Base-by-base conservation (phyloP, 2,113 vertebrate species). In the Syngnathus floridae region DNA sequence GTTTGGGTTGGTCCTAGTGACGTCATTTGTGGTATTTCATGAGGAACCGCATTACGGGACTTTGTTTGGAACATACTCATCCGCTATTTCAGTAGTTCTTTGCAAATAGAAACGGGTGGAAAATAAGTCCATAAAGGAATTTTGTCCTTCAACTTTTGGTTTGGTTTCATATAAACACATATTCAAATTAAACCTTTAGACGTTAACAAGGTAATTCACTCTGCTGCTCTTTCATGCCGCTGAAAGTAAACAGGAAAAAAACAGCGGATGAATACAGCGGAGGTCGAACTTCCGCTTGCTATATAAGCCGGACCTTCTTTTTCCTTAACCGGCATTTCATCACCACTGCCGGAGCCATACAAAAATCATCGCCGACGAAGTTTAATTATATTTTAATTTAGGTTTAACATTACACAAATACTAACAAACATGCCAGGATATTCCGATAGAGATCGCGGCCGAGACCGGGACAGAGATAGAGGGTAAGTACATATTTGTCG, bases 401-500 rank as follows among this genome's bases (percentile, higher is more conserved):
- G n/a, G n/a, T 21, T 79, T 64, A 77, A 36, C 43, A 75, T 87
- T 87, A 70, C 74, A 66, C 51, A 11, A 0, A 5, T 79, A 37
- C 62, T 66, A 73, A 65, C 57, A 72, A 87, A 66, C 1, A 97
- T 99, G 95, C 95, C 96, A 56, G 93, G 96, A 80, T 98, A 94
- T 84, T 92, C 93, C 69, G 96, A 98, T 87, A 93, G 95, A 91
- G 95, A 96, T 22, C 95, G 95, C 73, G 93, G 93, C 78, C 92
- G 95, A 80, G 95, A 93, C 77, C 91, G 95, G 78, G 95, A 93
- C 78, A 89, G 95, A 73, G 96, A 94, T 69, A 90, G 94, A 88
- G 90, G 92, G 93, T 94, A 68, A 91, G 91, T 82, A 19, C 14
- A 8, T 54, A 3, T n/a, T 12, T 11, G 0, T 4, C 26, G 3